A percentile compares a stretch with the other conserved stretches of the same genome.
phyloP scores from a whole-genome alignment of 2,113 vertebrate species.

The Progne subis region DNA sequence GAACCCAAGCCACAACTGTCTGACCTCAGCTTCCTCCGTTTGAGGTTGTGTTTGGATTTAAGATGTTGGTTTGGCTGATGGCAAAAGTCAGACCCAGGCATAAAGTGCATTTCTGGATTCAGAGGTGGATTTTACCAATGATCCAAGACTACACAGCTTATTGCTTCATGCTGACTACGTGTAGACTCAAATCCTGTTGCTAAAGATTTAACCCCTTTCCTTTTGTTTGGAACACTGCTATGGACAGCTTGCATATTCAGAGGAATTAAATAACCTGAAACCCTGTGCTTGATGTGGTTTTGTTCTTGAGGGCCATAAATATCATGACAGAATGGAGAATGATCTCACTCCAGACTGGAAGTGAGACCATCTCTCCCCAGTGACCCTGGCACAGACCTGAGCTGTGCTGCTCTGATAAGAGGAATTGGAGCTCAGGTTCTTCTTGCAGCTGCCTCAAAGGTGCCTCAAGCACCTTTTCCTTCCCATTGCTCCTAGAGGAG shows the following conservation, averaged over 20 bases:
- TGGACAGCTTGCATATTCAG: not conserved
- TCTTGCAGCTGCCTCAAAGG: not conserved
- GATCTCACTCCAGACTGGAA: not conserved
- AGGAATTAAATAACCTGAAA: not conserved
- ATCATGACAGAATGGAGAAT: rapidly evolving
- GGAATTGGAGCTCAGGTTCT: not conserved
- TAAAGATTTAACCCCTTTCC: not conserved
- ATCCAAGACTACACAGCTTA: not conserved
- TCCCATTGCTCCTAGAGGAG: not conserved
- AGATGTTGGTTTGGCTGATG: slow-evolving; percentile 17
- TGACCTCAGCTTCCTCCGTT: slow-evolving; percentile 25
- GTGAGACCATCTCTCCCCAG: not conserved
- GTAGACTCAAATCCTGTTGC: too few species aligned
- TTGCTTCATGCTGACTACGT: not conserved
- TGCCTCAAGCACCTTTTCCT: not conserved
- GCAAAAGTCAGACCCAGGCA: not conserved
- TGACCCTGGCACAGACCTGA: not conserved
- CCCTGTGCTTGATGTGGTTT: not conserved
- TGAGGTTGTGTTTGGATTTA: slow-evolving; percentile 22
- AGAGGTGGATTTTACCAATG: not conserved
- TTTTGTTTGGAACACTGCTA: not conserved
- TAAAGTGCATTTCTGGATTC: not conserved
- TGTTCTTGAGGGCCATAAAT: not conserved
- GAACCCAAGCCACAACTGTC: slow-evolving; percentile 25
- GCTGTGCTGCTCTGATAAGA: not conserved